These are phyloP conservation scores for Machimus rusticus DNA, from an alignment of 2,888 invertebrate species.

Conservation along the genomic window DNA sequence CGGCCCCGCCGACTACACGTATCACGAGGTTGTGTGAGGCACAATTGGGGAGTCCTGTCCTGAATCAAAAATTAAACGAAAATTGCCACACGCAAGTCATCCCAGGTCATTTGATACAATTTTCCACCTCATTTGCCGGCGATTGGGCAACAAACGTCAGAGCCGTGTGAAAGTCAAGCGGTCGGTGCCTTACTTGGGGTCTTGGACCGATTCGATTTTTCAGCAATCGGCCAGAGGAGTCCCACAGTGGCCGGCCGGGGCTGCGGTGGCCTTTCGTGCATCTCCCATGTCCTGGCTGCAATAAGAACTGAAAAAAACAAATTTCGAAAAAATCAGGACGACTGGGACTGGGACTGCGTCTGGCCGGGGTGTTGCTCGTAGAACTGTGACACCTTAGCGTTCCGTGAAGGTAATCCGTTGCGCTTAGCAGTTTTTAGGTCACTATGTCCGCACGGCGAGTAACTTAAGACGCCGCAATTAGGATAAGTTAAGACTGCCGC, in stretches of 20 bases:
- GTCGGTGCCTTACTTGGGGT: background rate
- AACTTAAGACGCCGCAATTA: slow-evolving; percentile 17
- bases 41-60: background rate
- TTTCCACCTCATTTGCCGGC: slow-evolving; percentile 62
- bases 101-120: slow-evolving; percentile 63
- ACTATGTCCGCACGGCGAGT: slow-evolving; percentile 17
- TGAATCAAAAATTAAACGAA: slow-evolving; percentile 54
- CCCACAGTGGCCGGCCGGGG: background rate
- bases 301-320: background rate
- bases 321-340: slow-evolving; percentile 1
- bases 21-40: slow-evolving; percentile 25
- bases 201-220: background rate
- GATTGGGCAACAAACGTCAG: slow-evolving; percentile 35
- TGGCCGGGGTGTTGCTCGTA: background rate
- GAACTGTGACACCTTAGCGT: slow-evolving; percentile 15
- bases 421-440: slow-evolving; percentile 30
- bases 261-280: background rate
- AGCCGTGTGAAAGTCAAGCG: slow-evolving; percentile 28
- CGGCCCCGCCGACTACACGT: background rate
- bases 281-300: background rate
- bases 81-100: slow-evolving; percentile 64
- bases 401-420: background rate
- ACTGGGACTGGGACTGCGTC: background rate
- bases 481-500: slow-evolving; percentile 6
- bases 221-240: background rate